phyloP scores from a whole-genome alignment of 2,797 vertebrate genomes.

The Chelmon rostratus region DNA sequence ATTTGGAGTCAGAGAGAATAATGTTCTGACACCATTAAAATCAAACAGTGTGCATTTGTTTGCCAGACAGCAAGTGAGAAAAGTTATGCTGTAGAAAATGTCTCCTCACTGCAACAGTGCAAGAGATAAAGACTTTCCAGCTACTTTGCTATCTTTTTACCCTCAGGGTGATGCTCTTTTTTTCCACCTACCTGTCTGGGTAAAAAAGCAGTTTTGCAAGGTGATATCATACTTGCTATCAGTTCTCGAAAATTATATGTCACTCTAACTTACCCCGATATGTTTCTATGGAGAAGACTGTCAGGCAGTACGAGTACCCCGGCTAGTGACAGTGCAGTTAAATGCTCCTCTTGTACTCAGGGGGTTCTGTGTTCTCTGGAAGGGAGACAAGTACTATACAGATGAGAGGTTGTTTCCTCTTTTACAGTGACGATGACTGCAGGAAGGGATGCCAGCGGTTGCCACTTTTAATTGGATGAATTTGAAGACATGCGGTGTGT shows the following conservation, averaged over 20 bases:
- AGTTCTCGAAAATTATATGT: conserved; percentile 81
- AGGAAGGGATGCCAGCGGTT: conserved; percentile 13
- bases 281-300: conserved; percentile 68
- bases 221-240: conserved; percentile 83
- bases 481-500: conserved; percentile 25
- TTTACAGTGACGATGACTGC: conserved; percentile 26
- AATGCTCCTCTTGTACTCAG: conserved; percentile 51
- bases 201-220: conserved; percentile 72
- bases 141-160: conserved; percentile 73
- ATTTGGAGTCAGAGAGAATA: conserved; percentile 49
- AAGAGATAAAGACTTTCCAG: conserved; percentile 79
- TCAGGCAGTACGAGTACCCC: conserved; percentile 42
- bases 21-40: conserved; percentile 35
- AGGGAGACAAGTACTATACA: conserved; percentile 39
- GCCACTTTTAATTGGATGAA: conserved; percentile 56
- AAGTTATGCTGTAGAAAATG: conserved; percentile 64
- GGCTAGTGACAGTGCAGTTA: conserved; percentile 64
- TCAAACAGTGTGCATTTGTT: conserved; percentile 56
- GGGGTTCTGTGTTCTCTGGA: conserved; percentile 43
- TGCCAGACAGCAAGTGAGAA: conserved; percentile 55
- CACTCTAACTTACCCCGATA: conserved; percentile 74
- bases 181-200: conserved; percentile 70
- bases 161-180: conserved; percentile 72
- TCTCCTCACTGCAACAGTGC: conserved; percentile 59
- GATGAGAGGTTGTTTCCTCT: conserved; percentile 37